Percentiles rank a stretch among this genome's conserved stretches.
Conservation (phyloP, 2,113 vertebrate species). For the Toxostoma redivivum region DNA sequence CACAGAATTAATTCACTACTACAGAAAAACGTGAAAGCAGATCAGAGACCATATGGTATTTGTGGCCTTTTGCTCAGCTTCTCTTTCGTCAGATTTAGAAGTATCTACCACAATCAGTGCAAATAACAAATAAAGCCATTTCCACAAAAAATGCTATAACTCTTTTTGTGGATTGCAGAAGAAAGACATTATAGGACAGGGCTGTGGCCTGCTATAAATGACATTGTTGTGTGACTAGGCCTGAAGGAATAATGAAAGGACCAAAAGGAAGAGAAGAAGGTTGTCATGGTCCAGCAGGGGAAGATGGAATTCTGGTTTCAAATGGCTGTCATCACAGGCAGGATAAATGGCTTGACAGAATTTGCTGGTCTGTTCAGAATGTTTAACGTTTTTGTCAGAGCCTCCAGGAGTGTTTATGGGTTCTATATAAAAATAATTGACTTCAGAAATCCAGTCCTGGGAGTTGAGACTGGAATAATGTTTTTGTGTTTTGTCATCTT, state of each 20-base stretch:
- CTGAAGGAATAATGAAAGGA: not conserved
- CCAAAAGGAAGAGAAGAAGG: not conserved
- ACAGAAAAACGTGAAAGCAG: not conserved
- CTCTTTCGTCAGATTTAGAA: not conserved
- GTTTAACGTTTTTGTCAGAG: not conserved
- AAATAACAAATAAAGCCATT: not conserved
- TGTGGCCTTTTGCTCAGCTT: not conserved
- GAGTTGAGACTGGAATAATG: not conserved
- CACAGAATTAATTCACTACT: not conserved
- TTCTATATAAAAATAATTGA: not conserved
- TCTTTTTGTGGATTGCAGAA: not conserved
- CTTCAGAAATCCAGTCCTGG: not conserved
- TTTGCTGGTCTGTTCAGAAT: not conserved
- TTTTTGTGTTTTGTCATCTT: not conserved
- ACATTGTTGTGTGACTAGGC: not conserved
- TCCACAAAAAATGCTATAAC: not conserved
- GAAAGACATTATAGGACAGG: not conserved
- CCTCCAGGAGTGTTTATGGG: not conserved
- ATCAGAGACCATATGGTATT: not conserved
- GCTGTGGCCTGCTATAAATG: not conserved
- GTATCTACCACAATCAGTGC: not conserved
- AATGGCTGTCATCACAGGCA: not conserved
- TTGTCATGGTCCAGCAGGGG: not conserved
- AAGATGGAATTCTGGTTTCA: not conserved
- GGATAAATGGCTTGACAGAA: not conserved